Conservation (phyloP, 2,797 vertebrate genomes). For the Cirrhinus mrigala region DNA sequence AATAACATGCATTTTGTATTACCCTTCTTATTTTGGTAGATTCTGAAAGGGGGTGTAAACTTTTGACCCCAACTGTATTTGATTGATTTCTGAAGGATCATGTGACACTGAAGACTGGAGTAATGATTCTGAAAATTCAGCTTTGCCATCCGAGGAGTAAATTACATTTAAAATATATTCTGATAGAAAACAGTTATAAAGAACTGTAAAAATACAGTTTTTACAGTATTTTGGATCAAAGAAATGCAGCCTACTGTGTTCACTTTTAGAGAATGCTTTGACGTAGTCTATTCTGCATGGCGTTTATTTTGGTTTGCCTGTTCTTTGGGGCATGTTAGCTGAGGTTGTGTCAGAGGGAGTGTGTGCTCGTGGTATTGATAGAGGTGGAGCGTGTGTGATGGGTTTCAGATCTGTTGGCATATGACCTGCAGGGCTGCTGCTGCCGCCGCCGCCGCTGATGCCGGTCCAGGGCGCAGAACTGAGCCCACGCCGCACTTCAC, state of each 20-base stretch:
- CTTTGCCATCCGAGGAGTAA: not conserved
- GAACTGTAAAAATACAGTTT: no score
- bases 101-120: not conserved
- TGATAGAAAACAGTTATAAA: no score
- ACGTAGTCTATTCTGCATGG: not conserved
- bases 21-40: no score
- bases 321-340: not conserved
- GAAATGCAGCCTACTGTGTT: no score
- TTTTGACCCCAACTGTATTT: no score
- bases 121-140: not conserved
- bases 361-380: slow-evolving; percentile 33
- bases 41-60: no score
- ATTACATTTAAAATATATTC: not conserved
- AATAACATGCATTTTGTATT: no score
- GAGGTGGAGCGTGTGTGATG: slow-evolving; percentile 38
- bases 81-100: not conserved
- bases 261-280: not conserved
- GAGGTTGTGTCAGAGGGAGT: slow-evolving; percentile 17
- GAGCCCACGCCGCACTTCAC: slow-evolving; percentile 69
- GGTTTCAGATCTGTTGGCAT: slow-evolving; percentile 55
- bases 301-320: slow-evolving; percentile 1
- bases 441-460: slow-evolving; percentile 31
- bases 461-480: slow-evolving; percentile 58
- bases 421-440: slow-evolving; percentile 57
- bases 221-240: no score